A percentile compares a stretch with the other conserved stretches of the same genome.
These are phyloP conservation scores for Pseudotriccus pelzelni DNA, from an alignment of 2,797 vertebrate species.

Conservation along the genomic window DNA sequence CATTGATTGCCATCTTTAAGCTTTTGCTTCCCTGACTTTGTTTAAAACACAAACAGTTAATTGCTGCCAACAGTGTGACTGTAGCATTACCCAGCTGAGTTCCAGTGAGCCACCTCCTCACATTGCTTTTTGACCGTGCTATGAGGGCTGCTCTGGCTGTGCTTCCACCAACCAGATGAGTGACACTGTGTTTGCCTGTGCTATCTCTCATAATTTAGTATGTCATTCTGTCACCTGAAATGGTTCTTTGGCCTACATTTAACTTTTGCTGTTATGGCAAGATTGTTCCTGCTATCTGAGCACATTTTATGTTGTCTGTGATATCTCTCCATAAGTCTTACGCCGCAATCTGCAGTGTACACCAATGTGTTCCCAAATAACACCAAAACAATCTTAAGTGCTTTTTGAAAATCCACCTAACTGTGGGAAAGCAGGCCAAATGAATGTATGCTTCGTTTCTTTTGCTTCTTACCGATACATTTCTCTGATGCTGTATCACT, in stretches of 20 bases:
- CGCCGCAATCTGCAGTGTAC: not conserved
- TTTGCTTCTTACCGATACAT: not conserved
- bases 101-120: not conserved
- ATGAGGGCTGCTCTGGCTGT: not conserved
- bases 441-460: not conserved
- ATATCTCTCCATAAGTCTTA: rapidly evolving
- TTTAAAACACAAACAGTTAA: not conserved
- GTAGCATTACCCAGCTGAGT: not conserved
- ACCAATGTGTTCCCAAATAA: not conserved
- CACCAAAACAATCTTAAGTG: not conserved
- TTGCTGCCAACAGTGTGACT: not conserved
- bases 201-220: not conserved
- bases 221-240: not conserved
- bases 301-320: not conserved
- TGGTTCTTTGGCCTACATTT: not conserved
- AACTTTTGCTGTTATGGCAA: not conserved
- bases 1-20: not conserved
- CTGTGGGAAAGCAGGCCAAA: not conserved
- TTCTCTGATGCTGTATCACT: not conserved
- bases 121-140: not conserved
- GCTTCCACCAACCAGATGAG: not conserved
- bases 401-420: not conserved
- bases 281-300: not conserved
- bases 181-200: not conserved
- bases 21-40: not conserved